These are phyloP conservation scores for Conus ventricosus DNA, from an alignment of 1,140 invertebrate genomes.

Conservation along the genomic window DNA sequence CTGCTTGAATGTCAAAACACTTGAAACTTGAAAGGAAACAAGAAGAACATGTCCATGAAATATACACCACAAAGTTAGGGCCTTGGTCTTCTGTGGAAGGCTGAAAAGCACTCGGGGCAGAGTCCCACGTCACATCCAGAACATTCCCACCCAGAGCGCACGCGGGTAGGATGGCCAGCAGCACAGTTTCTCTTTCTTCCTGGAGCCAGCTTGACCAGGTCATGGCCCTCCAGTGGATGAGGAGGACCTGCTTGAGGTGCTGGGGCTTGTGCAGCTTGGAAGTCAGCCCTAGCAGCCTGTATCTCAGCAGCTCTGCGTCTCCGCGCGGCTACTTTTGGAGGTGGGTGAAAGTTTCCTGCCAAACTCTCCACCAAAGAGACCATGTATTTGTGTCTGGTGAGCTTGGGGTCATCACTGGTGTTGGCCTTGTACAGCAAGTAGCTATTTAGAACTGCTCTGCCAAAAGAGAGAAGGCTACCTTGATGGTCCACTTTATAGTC, in stretches of 20 bases:
- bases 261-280: no score
- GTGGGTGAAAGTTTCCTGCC: no score
- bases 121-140: constrained; percentile 3
- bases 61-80: not conserved
- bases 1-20: not conserved
- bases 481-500: not conserved
- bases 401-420: no score
- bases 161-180: not conserved
- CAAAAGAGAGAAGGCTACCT: not conserved
- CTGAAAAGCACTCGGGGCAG: not conserved
- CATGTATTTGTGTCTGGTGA: no score
- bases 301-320: not conserved
- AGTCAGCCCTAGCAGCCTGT: not conserved
- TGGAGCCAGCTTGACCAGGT: not conserved
- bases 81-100: not conserved
- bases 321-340: no score
- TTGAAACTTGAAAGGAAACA: no score
- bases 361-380: no score
- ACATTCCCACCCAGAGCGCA: constrained; percentile 11
- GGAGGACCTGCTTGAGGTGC: not conserved
- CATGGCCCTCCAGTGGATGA: not conserved
- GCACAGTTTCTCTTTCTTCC: constrained; percentile 8
- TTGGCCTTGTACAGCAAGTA: no score
- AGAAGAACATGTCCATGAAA: no score
- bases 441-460: not conserved